Conservation (phyloP, 2,113 vertebrate genomes). For the Oryzias melastigma region DNA sequence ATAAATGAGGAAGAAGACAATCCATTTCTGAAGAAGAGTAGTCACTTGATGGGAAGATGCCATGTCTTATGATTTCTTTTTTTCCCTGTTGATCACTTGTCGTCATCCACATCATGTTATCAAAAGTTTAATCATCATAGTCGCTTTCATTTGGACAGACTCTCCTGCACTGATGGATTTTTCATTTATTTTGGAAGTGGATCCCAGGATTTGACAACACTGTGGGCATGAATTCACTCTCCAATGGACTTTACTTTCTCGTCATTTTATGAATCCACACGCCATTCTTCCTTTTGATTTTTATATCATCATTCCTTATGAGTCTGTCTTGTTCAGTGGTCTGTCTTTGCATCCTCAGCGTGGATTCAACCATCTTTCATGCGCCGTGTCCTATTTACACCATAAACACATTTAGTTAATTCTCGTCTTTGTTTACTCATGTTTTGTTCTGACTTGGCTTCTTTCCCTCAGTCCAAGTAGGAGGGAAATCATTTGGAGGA, state of each 20-base stretch:
- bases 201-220: conserved; percentile 58
- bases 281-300: conserved; percentile 55
- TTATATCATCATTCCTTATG: conserved; percentile 53
- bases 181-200: conserved; percentile 55
- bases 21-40: conserved; percentile 73
- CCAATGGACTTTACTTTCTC: conserved; percentile 48
- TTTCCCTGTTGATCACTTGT: conserved; percentile 59
- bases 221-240: conserved; percentile 50
- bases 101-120: conserved; percentile 61
- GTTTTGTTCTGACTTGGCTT: conserved; percentile 77
- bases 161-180: conserved; percentile 49
- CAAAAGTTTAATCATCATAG: conserved; percentile 49
- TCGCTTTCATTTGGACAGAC: conserved; percentile 66
- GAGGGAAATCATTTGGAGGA: conserved; percentile 66
- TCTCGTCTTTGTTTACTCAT: conserved; percentile 68
- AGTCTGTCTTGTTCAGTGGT: conserved; percentile 35
- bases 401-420: conserved; percentile 66
- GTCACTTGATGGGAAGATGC: conserved; percentile 73
- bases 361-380: conserved; percentile 53
- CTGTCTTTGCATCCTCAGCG: conserved; percentile 52
- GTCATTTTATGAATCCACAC: conserved; percentile 58
- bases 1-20: conserved; percentile 70
- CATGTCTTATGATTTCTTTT: conserved; percentile 70
- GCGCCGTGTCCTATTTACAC: conserved; percentile 47
- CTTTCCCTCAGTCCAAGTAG: conserved; percentile 73